Percentiles rank a stretch among this genome's conserved stretches.
Evolutionary conservation across 2,888 invertebrate species (phyloP).

Genomic region (Amphipyra tragopoginis): DNA sequence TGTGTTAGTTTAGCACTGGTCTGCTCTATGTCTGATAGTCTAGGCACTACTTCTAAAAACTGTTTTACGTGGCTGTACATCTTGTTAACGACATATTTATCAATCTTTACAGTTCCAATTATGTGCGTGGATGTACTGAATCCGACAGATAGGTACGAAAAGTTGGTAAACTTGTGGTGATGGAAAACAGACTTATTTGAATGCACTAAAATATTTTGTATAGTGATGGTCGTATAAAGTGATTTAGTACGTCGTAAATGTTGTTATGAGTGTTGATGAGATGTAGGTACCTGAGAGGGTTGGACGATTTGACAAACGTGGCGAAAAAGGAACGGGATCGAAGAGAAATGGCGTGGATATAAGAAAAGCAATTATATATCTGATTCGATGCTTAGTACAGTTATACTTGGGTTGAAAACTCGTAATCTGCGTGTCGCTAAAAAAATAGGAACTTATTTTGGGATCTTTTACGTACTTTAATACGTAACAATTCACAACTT

Average conservation of each 20-base stretch:
- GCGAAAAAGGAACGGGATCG: not conserved
- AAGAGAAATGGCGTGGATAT: not conserved
- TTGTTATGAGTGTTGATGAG: constrained; percentile 15
- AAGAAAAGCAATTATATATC: no score
- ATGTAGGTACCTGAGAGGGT: not conserved
- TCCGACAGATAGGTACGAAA: constrained; percentile 10
- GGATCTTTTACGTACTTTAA: no score
- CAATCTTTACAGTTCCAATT: constrained; percentile 35
- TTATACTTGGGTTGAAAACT: no score
- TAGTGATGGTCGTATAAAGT: constrained; percentile 30
- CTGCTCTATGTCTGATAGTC: constrained; percentile 45
- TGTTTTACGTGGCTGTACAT: constrained; percentile 38
- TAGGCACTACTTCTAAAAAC: constrained; percentile 38
- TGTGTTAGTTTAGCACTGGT: constrained; percentile 28
- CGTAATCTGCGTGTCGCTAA: no score
- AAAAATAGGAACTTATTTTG: no score
- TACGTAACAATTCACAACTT: no score
- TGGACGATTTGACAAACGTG: not conserved
- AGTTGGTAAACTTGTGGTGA: constrained; percentile 2
- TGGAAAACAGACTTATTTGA: constrained; percentile 14
- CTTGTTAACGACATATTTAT: constrained; percentile 39
- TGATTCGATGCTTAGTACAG: no score
- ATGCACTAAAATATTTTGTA: constrained; percentile 11
- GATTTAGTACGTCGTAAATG: constrained; percentile 21
- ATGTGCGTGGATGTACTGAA: constrained; percentile 15